Evolutionary conservation across 2,888 invertebrate genomes (phyloP).

Genomic region (Drosophila heteroneura): DNA sequence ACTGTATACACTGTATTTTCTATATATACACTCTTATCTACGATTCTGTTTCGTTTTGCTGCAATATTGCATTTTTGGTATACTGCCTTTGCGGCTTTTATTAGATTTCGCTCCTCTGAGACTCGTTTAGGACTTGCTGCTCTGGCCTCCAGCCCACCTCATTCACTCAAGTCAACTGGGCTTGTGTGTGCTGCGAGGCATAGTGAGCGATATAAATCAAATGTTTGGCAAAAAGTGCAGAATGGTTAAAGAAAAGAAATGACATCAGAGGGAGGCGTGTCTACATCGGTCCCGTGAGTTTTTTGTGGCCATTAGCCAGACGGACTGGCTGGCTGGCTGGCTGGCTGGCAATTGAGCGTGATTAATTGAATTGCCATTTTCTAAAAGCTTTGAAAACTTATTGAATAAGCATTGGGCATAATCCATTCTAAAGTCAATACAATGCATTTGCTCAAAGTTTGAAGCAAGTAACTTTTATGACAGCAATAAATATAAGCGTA

Average conservation of each 20-base stretch:
- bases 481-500: background rate
- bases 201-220: slow-evolving; percentile 65
- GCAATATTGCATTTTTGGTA: slow-evolving; percentile 16
- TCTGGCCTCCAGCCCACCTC: background rate
- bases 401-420: slow-evolving; percentile 3
- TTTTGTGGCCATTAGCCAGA: slow-evolving; percentile 14
- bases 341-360: slow-evolving; percentile 5
- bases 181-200: slow-evolving; percentile 20
- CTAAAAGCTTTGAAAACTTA: slow-evolving; percentile 11
- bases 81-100: slow-evolving; percentile 14
- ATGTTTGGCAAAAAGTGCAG: slow-evolving; percentile 72
- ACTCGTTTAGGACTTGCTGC: background rate
- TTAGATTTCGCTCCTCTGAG: slow-evolving; percentile 11
- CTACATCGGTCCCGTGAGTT: background rate
- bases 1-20: background rate
- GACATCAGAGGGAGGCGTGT: slow-evolving; percentile 33
- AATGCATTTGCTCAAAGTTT: slow-evolving; percentile 5
- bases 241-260: slow-evolving; percentile 58
- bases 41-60: background rate
- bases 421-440: slow-evolving; percentile 1
- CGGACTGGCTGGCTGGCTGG: background rate
- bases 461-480: background rate
- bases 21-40: background rate
- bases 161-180: slow-evolving; percentile 7
- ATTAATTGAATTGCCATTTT: slow-evolving; percentile 8